Conservation (phyloP, 2,888 invertebrate genomes). For the Cantharis nigra region DNA sequence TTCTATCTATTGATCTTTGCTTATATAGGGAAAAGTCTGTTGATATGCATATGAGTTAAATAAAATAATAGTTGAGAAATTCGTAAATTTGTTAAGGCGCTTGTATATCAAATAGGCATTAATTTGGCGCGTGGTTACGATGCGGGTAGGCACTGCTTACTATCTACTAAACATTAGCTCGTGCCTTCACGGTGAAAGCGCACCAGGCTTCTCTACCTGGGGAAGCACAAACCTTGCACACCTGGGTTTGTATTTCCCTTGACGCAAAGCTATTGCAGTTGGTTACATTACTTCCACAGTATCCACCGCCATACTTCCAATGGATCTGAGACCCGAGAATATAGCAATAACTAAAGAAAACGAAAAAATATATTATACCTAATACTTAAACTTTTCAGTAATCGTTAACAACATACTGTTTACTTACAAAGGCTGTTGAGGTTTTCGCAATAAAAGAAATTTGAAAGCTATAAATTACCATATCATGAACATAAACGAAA, state of each 20-base stretch:
- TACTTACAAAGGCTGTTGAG: neutral
- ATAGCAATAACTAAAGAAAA: neutral
- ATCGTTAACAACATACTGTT: neutral
- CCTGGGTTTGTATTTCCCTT: conserved; percentile 13
- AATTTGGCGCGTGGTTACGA: conserved; percentile 28
- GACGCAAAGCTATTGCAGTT: neutral
- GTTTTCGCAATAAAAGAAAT: neutral
- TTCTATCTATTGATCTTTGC: neutral
- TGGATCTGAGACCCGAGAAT: neutral
- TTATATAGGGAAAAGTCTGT: neutral
- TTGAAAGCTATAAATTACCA: neutral
- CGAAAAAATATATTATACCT: neutral
- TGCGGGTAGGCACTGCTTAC: conserved; percentile 22
- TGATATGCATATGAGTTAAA: neutral
- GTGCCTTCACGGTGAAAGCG: conserved; percentile 28
- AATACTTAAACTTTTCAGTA: neutral
- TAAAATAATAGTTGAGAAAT: conserved; percentile 3
- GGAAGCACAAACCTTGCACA: conserved; percentile 13
- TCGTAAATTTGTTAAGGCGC: conserved; percentile 5
- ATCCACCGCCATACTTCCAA: neutral
- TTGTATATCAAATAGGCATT: conserved; percentile 17
- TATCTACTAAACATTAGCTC: conserved; percentile 28
- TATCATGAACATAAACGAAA: neutral
- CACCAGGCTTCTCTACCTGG: conserved; percentile 26
- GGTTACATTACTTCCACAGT: neutral